Conservation (phyloP, 2,113 vertebrate genomes). For the Vireo altiloquus region DNA sequence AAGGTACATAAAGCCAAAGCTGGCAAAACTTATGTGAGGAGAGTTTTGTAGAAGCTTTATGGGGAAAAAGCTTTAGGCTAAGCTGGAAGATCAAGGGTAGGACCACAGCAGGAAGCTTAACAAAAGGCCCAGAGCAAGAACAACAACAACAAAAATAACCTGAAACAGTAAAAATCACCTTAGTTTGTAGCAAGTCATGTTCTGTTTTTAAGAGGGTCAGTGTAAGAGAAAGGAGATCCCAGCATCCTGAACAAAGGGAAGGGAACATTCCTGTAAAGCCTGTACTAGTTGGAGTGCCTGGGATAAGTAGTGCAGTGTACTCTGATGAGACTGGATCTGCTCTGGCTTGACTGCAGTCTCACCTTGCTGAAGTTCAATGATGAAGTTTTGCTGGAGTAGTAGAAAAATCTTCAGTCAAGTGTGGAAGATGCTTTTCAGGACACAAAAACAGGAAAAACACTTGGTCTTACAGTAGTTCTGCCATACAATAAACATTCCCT, state of each 20-base stretch:
- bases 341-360: not conserved
- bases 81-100: not conserved
- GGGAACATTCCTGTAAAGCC: not conserved
- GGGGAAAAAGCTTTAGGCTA: not conserved
- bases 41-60: not conserved
- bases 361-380: not conserved
- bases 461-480: not conserved
- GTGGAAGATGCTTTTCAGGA: not conserved
- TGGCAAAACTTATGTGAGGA: not conserved
- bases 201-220: not conserved
- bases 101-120: not conserved
- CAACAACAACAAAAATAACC: not conserved
- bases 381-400: not conserved
- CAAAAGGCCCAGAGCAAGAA: not conserved
- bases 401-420: not conserved
- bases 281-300: not conserved
- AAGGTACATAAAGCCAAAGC: not conserved
- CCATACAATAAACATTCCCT: not conserved
- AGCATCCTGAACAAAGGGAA: not conserved
- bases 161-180: not conserved
- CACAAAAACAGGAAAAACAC: not conserved
- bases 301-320: not conserved
- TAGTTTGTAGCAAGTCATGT: not conserved
- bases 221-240: not conserved
- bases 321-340: not conserved